Conservation (phyloP, 2,888 invertebrate species). For the Bhutanitis thaidina region DNA sequence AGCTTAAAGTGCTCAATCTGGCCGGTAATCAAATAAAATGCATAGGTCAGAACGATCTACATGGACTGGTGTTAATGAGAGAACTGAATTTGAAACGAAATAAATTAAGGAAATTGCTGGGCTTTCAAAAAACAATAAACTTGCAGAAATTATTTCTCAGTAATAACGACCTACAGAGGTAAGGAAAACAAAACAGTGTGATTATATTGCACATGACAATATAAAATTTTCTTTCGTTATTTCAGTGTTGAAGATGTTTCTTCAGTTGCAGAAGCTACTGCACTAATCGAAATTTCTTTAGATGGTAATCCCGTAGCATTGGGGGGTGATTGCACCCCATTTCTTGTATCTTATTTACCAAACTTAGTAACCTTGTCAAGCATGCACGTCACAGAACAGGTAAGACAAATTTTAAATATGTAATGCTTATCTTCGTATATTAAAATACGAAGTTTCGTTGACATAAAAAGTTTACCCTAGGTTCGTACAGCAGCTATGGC, state of each 20-base stretch:
- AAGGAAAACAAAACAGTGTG: conserved; percentile 15
- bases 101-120: conserved; percentile 87
- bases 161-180: conserved; percentile 86
- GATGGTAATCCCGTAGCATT: conserved; percentile 91
- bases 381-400: conserved; percentile 89
- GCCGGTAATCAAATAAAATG: conserved; percentile 93
- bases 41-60: conserved; percentile 87
- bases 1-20: conserved; percentile 93
- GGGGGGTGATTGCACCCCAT: conserved; percentile 90
- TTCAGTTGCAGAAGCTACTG: conserved; percentile 87
- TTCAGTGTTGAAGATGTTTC: conserved; percentile 91
- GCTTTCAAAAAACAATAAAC: conserved; percentile 88
- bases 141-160: conserved; percentile 90
- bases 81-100: conserved; percentile 95
- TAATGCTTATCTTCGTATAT: background rate
- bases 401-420: conserved; percentile 24
- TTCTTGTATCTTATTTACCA: conserved; percentile 89
- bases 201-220: no score
- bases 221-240: conserved; percentile 15
- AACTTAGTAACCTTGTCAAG: conserved; percentile 86
- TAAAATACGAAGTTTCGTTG: background rate
- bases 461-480: conserved; percentile 30
- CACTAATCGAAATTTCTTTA: conserved; percentile 90
- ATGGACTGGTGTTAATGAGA: conserved; percentile 87
- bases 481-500: conserved; percentile 88